Conservation (phyloP, 2,113 vertebrate genomes). For the Pseudorectes ferrugineus region DNA sequence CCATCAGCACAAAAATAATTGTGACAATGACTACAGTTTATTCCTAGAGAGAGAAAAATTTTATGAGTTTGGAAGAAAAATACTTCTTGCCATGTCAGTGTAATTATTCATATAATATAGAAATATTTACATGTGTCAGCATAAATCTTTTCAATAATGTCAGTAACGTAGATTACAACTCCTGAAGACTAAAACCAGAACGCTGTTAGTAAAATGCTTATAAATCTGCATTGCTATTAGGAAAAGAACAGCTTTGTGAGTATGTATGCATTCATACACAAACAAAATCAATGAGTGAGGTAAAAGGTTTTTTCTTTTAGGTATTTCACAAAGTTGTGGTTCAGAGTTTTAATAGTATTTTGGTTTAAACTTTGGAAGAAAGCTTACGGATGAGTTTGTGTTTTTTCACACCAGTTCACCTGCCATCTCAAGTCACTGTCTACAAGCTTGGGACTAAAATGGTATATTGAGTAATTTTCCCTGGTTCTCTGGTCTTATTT, state of each 20-base stretch:
- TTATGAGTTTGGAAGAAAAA: background rate
- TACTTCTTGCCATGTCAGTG: background rate
- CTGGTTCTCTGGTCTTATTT: background rate
- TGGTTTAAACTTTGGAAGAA: background rate
- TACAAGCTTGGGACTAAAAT: background rate
- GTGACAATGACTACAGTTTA: background rate
- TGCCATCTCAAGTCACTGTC: background rate
- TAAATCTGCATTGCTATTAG: background rate
- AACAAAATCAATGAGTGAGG: background rate
- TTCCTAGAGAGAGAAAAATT: background rate
- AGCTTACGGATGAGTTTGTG: background rate
- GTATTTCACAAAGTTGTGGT: background rate
- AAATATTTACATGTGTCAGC: background rate
- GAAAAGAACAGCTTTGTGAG: background rate
- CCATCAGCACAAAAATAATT: background rate
- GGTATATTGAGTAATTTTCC: background rate
- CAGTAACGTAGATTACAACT: background rate
- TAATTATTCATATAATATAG: background rate
- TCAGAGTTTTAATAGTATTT: background rate
- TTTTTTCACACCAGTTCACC: slow-evolving; percentile 1
- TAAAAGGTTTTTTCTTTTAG: background rate
- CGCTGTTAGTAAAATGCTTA: background rate
- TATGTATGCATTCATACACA: background rate
- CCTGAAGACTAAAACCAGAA: background rate
- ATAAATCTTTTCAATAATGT: background rate